Evolutionary conservation across 2,888 invertebrate species (phyloP), one percentile per base, ranked within the genome.

Genomic region (Yponomeuta malinellus): DNA sequence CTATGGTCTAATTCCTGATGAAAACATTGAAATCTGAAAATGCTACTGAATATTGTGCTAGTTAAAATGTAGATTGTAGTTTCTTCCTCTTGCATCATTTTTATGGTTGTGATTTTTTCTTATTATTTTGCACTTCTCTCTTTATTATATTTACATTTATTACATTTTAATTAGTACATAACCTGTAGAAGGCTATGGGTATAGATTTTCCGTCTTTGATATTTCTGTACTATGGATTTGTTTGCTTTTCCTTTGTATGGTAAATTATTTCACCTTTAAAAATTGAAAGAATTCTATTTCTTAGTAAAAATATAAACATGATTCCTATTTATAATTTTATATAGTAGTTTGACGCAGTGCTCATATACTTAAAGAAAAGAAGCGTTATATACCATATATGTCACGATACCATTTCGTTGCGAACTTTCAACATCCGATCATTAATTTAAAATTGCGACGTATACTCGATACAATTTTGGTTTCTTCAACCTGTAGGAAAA

Each of bases 131-230:
- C 81, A 83, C 77, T 78, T 59, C 76, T 74, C 73, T 77, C 78
- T 37, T 31, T 63, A 63, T 59, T 59, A 59, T 59, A 59, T 48
- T 37, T 33, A 68, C n/a, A 48, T 37, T 73, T 78, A 73, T 82
- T 86, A 87, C 86, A 87, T 87, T 88, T 87, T 87, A 87, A 87
- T 87, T 87, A 86, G 88, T 87, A 86, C 86, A 86, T 86, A 68
- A 71, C 52, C 8, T 59, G 12, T 59, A 59, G 52, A 59, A 59
- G 52, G 52, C 12, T 59, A 59, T 15, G 12, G 52, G 52, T 59
- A 15, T 59, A 59, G 15, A 15, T 59, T 15, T 59, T 59, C 12
- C 15, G 3, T 15, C 52, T 5, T 59, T 59, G 2, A 59, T 59
- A 15, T 59, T 59, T 15, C 15, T 59, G 12, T 2, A 59, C 15